Percentiles rank a stretch among this genome's conserved stretches.
These are phyloP conservation scores for Panorpa germanica DNA, from an alignment of 2,888 invertebrate genomes.

Conservation along the genomic window DNA sequence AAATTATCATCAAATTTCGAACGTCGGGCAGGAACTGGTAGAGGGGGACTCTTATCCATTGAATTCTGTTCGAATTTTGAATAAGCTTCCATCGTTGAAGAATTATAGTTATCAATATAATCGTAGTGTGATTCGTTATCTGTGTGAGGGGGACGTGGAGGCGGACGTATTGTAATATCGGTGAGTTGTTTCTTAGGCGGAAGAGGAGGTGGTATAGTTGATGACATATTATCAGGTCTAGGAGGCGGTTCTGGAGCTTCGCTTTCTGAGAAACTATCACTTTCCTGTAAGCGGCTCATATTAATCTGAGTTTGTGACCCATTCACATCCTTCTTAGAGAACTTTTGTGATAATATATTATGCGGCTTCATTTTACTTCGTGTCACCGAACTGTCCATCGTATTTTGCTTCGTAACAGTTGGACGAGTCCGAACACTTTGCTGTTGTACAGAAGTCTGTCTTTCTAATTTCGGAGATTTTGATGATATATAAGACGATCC, in stretches of 20 bases:
- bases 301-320: too few species aligned
- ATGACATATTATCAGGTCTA: slow-evolving; percentile 22
- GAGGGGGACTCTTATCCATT: slow-evolving; percentile 34
- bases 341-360: slow-evolving; percentile 22
- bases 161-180: slow-evolving; percentile 38
- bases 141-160: slow-evolving; percentile 38
- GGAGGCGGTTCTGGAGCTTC: slow-evolving; percentile 26
- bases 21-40: slow-evolving; percentile 38
- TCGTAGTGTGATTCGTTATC: slow-evolving; percentile 31
- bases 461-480: slow-evolving; percentile 20
- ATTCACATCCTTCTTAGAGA: slow-evolving; percentile 23
- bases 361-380: slow-evolving; percentile 25
- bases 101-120: slow-evolving; percentile 27
- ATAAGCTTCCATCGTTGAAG: slow-evolving; percentile 13
- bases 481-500: slow-evolving; percentile 26
- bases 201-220: slow-evolving; percentile 51
- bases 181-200: slow-evolving; percentile 48
- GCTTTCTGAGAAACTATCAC: slow-evolving; percentile 25
- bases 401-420: slow-evolving; percentile 22
- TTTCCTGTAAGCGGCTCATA: slow-evolving; percentile 24
- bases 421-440: slow-evolving; percentile 14
- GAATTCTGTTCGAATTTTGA: slow-evolving; percentile 10
- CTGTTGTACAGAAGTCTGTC: slow-evolving; percentile 14
- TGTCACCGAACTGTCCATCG: slow-evolving; percentile 25
- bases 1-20: slow-evolving; percentile 27